A percentile compares a stretch with the other conserved stretches of the same genome.
These are phyloP conservation scores for Disparrhopalites patrizii DNA, from an alignment of 2,888 invertebrate species.

Conservation along the genomic window DNA sequence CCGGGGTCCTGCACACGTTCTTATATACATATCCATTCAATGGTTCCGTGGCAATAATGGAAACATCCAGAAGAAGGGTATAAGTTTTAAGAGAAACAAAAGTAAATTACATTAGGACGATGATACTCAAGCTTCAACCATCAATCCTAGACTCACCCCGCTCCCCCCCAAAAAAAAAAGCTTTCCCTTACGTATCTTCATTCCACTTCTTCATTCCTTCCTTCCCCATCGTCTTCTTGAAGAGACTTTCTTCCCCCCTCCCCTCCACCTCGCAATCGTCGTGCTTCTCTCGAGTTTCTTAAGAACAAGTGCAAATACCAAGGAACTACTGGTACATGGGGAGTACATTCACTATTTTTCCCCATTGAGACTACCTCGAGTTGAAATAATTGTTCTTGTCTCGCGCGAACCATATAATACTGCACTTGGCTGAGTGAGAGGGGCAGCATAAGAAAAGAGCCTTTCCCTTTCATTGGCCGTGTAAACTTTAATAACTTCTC, in stretches of 20 bases:
- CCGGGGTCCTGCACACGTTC: too few relatives aligned
- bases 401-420: conserved; percentile 4
- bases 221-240: too few relatives aligned
- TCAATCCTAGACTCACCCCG: too few relatives aligned
- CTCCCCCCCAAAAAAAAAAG: conserved; percentile 7
- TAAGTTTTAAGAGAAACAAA: conserved; percentile 13
- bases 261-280: too few relatives aligned
- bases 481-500: conserved; percentile 6
- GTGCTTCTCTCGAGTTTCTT: too few relatives aligned
- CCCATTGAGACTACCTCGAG: conserved; percentile 15
- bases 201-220: not conserved
- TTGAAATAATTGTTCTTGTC: conserved; percentile 21
- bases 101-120: conserved; percentile 20
- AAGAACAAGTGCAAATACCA: not conserved
- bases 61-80: too few relatives aligned
- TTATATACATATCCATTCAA: not conserved
- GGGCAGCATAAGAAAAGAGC: too few relatives aligned
- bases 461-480: not conserved
- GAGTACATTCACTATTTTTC: not conserved
- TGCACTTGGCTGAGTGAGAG: too few relatives aligned
- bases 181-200: conserved; percentile 6
- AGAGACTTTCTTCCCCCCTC: too few relatives aligned
- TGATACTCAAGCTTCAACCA: conserved; percentile 14
- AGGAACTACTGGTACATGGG: too few relatives aligned
- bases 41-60: not conserved